Evolutionary conservation across 2,113 vertebrate genomes (phyloP).

Genomic region (Callorhinus ursinus): DNA sequence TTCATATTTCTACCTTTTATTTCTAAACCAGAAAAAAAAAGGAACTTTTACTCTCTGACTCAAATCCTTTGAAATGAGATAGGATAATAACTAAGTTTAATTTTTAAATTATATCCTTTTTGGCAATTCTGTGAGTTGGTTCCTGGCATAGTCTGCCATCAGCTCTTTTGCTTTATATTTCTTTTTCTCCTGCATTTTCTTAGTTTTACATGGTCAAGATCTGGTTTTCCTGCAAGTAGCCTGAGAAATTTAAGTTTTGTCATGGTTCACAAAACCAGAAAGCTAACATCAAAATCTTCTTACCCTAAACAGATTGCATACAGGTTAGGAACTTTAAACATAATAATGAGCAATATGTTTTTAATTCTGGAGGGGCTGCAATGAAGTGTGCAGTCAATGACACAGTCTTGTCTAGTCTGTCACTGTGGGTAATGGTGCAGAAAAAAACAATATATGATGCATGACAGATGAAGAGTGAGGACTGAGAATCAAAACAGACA

Average conservation of each 20-base stretch:
- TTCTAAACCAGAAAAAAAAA: constrained; percentile 37
- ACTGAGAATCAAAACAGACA: constrained; percentile 5
- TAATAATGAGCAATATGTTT: constrained; percentile 48
- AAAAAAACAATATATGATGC: not conserved
- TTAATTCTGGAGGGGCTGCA: not conserved
- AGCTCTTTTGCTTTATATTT: not conserved
- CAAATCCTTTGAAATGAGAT: not conserved
- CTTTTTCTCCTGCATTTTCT: not conserved
- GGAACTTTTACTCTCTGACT: not conserved
- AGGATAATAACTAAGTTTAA: not conserved
- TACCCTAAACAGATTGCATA: not conserved
- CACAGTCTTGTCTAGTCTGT: constrained; percentile 12
- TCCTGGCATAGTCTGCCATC: not conserved
- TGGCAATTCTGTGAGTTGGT: constrained; percentile 2
- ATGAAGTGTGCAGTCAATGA: not conserved
- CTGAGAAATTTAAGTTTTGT: constrained; percentile 24
- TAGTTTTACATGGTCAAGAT: not conserved
- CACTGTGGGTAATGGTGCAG: not conserved
- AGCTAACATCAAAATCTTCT: not conserved
- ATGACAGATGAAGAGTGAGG: constrained; percentile 25
- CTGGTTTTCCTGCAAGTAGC: not conserved
- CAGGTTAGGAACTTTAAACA: constrained; percentile 44
- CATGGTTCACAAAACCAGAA: constrained; percentile 15
- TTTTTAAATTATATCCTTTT: not conserved
- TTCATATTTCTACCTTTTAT: not conserved